Conservation (phyloP, 2,797 vertebrate genomes). For the Otus scops region DNA sequence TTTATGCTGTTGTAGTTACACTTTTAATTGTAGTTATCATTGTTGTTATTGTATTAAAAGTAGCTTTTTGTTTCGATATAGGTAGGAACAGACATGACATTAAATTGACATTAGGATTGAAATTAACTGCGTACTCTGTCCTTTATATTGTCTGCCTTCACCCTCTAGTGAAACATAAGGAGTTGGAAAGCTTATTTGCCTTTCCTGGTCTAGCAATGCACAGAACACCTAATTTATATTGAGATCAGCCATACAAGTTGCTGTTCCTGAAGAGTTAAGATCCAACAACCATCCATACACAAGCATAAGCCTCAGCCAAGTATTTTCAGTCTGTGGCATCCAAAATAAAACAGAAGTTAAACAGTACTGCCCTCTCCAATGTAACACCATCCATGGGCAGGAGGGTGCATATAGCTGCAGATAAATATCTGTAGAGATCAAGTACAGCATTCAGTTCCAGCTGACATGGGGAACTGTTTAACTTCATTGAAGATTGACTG, state of each 20-base stretch:
- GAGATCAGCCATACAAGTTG: background rate
- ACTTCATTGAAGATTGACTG: background rate
- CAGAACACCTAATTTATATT: background rate
- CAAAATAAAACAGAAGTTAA: background rate
- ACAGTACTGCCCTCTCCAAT: background rate
- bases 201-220: background rate
- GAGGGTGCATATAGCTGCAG: background rate
- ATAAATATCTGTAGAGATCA: background rate
- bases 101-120: background rate
- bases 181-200: conserved; percentile 13
- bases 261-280: background rate
- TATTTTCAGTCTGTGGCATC: background rate
- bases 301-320: background rate
- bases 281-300: background rate
- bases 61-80: background rate
- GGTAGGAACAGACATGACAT: background rate
- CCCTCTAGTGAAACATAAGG: background rate
- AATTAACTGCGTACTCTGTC: background rate
- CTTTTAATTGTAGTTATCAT: background rate
- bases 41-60: background rate
- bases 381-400: background rate
- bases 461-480: background rate
- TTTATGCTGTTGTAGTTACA: background rate
- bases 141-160: background rate
- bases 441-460: background rate